These are phyloP conservation scores for Ibidorhyncha struthersii DNA, from an alignment of 2,113 vertebrate genomes.

Conservation along the genomic window DNA sequence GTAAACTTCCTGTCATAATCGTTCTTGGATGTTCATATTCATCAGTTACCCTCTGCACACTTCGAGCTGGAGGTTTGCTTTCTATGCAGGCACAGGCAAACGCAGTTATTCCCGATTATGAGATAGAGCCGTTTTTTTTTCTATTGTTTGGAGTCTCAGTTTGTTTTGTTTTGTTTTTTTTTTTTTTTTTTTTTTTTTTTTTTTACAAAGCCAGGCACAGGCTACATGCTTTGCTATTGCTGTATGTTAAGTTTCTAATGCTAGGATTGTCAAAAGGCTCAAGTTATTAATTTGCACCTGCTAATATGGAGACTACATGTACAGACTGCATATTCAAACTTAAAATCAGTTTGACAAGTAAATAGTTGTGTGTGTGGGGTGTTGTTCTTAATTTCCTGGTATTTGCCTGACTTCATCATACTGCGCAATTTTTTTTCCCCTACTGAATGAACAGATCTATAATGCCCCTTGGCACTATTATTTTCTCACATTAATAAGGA, in stretches of 20 bases:
- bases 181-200: not conserved
- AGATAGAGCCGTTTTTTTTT: slow-evolving; percentile 37
- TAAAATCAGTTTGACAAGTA: not conserved
- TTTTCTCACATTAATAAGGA: slow-evolving; percentile 52
- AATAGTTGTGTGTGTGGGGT: not conserved
- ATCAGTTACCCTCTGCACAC: not conserved
- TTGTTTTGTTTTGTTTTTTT: not conserved
- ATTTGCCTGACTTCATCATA: not conserved
- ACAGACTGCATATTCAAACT: not conserved
- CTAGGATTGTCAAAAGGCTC: not conserved
- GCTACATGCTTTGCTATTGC: not conserved
- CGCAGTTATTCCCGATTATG: not conserved
- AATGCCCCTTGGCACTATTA: slow-evolving; percentile 23
- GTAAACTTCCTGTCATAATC: slow-evolving; percentile 56
- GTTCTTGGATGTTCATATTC: slow-evolving; percentile 42
- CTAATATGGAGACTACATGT: not conserved
- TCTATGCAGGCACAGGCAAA: slow-evolving; percentile 3
- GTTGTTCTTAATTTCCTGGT: not conserved
- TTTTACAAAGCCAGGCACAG: not conserved
- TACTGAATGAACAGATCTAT: not conserved
- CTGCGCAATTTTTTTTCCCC: too few species aligned
- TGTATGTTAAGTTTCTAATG: not conserved
- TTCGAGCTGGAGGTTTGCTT: slow-evolving; percentile 45
- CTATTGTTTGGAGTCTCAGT: not conserved
- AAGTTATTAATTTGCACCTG: not conserved